Evolutionary conservation across 2,797 vertebrate species (phyloP).

Genomic region (Thripadectes ignobilis): DNA sequence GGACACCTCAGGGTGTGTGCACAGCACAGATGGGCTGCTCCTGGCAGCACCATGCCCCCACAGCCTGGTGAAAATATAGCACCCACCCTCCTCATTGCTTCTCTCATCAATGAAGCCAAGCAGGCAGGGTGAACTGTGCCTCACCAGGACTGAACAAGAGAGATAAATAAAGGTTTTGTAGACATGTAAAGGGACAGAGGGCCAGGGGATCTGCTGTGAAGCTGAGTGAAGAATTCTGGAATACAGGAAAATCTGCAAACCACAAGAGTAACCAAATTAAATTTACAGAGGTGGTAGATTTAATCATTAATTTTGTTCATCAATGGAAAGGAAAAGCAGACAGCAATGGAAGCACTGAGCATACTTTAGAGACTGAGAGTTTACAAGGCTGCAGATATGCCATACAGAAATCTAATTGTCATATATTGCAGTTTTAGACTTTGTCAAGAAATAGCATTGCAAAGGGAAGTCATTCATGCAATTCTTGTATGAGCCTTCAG

Average conservation of each 20-base stretch:
- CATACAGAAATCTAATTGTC: neutral
- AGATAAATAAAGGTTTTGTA: neutral
- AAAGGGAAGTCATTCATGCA: neutral
- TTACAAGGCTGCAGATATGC: neutral
- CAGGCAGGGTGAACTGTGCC: neutral
- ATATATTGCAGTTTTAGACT: neutral
- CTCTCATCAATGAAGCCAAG: neutral
- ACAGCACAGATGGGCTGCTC: fast-evolving
- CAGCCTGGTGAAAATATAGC: neutral
- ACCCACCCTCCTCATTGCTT: neutral
- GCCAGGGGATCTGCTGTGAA: neutral
- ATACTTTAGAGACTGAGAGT: neutral
- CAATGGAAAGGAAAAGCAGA: neutral
- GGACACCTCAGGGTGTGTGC: fast-evolving
- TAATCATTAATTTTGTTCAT: neutral
- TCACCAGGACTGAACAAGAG: neutral
- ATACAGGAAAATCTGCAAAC: neutral
- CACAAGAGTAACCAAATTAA: neutral
- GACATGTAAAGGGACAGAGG: neutral
- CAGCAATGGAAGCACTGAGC: neutral
- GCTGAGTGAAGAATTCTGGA: neutral
- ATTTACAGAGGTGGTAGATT: neutral
- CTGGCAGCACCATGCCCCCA: neutral
- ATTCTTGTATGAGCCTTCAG: neutral
- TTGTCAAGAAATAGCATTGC: neutral